Base-by-base conservation (phyloP, 2,113 vertebrate genomes). In the Catharus fuscescens region DNA sequence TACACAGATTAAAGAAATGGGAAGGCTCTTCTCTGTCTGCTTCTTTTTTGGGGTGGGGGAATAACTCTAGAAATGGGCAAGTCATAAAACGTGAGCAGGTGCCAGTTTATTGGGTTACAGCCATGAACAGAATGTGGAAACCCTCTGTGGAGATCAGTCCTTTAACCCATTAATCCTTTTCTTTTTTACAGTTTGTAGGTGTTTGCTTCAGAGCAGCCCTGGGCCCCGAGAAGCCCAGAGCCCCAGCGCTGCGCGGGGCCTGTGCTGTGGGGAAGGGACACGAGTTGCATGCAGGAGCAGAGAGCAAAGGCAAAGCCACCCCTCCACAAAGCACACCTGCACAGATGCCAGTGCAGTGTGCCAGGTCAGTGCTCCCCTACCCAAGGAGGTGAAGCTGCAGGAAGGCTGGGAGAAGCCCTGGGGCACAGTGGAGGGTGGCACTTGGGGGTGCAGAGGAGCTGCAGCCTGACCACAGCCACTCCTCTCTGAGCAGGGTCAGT, bases 1-100 rank as follows among this genome's bases (percentile, higher is more conserved):
- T 97, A 98, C 97, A 98, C 98, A 96, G 92, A 98, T 98, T 98
- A 98, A 98, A 98, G 97, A 98, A 98, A 98, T 94, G 97, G 98
- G 98, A 98, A 98, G 98, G 98, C 96, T 98, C 93, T 97, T 97
- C 97, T 96, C 95, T 91, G 45, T 93, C 95, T 93, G 97, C 96
- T 96, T 98, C 65, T 91, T 73, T 40, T 9, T 5, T 17, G 8
- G 31, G 17, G 15, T 12, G 19, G 44, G 20, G 79, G 10, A 40
- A 62, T 21, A 52, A 6, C 31, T 69, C 45, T 31, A 52, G 56
- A 36, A 92, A 92, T 3, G 31, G 52, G 82, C 44, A 16, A 83
- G 47, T 73, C 80, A 6, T 42, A 57, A 42, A 80, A 53, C 14
- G 8, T 29, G 56, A 95, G 72, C 88, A 92, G 82, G 91, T 0